Evolutionary conservation across 2,888 invertebrate species (phyloP).

Genomic region (Ichneumoninae sp.): DNA sequence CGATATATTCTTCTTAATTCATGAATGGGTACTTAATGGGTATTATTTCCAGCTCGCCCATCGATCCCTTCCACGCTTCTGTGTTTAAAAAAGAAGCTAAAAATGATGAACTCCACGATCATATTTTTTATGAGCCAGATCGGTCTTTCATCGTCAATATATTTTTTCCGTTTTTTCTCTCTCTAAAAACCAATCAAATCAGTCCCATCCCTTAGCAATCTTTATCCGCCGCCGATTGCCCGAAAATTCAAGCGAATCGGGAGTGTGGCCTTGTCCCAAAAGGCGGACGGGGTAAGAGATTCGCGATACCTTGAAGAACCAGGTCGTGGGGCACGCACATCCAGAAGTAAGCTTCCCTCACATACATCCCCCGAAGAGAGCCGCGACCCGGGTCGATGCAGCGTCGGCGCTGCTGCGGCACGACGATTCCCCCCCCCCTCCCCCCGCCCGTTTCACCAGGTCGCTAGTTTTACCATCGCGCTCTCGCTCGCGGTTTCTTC

Average conservation of each 20-base stretch:
- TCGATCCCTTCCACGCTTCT: not conserved
- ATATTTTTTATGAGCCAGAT: not conserved
- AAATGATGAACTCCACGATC: not conserved
- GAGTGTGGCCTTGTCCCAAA: constrained; percentile 30
- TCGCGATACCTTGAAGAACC: constrained; percentile 34
- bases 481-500: constrained; percentile 29
- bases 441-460: constrained; percentile 53
- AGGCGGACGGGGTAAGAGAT: not conserved
- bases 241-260: constrained; percentile 10
- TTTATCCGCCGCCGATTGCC: not conserved
- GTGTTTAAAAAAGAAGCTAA: not conserved
- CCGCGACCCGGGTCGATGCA: constrained; percentile 77
- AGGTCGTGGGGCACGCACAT: constrained; percentile 52
- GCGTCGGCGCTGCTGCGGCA: constrained; percentile 77
- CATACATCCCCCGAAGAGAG: constrained; percentile 12
- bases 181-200: not conserved
- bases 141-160: not conserved
- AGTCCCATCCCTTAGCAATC: not conserved
- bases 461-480: constrained; percentile 10
- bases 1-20: not conserved
- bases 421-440: constrained; percentile 24
- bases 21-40: not conserved
- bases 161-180: not conserved
- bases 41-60: not conserved
- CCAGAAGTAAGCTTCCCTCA: constrained; percentile 36